These are phyloP conservation scores for Caenorhabditis tropicalis DNA, from an alignment of 1,140 invertebrate genomes.

Conservation along the genomic window DNA sequence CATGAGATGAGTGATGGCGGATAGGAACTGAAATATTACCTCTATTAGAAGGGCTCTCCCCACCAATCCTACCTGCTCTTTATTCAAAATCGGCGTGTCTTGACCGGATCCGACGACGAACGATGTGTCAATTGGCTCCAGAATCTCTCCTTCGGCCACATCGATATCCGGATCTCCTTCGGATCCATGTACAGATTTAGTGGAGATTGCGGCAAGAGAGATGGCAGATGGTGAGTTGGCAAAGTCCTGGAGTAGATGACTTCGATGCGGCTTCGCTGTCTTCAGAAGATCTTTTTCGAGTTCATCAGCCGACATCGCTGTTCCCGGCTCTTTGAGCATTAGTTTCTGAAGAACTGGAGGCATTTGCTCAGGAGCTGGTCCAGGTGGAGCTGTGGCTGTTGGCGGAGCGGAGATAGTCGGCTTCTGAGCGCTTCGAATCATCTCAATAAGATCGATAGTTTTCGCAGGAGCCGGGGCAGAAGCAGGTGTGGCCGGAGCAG, in stretches of 20 bases:
- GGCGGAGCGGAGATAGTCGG: background rate
- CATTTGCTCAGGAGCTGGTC: slow-evolving; percentile 25
- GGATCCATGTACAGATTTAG: slow-evolving; percentile 26
- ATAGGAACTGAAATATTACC: slow-evolving; percentile 21
- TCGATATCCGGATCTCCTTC: slow-evolving; percentile 9
- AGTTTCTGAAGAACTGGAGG: slow-evolving; percentile 46
- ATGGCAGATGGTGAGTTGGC: slow-evolving; percentile 27
- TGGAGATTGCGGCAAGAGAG: slow-evolving; percentile 41
- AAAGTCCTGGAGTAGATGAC: background rate
- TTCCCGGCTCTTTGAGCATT: slow-evolving; percentile 33
- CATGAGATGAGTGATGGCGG: slow-evolving; percentile 31
- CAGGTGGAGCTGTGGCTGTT: background rate
- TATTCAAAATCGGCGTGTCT: slow-evolving; percentile 23
- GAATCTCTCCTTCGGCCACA: background rate
- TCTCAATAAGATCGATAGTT: background rate
- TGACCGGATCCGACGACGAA: slow-evolving; percentile 16
- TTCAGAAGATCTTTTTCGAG: slow-evolving; percentile 41
- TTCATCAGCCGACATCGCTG: slow-evolving; percentile 45
- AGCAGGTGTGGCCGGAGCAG: too few relatives aligned
- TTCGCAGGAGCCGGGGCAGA: slow-evolving; percentile 1
- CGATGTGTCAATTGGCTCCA: background rate
- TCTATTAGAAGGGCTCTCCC: too few relatives aligned
- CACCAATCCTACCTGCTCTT: slow-evolving; percentile 33
- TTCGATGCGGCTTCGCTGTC: slow-evolving; percentile 22
- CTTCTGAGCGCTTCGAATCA: slow-evolving; percentile 28